Evolutionary conservation across 2,888 invertebrate genomes (phyloP).

Genomic region (Nymphalis c-album): DNA sequence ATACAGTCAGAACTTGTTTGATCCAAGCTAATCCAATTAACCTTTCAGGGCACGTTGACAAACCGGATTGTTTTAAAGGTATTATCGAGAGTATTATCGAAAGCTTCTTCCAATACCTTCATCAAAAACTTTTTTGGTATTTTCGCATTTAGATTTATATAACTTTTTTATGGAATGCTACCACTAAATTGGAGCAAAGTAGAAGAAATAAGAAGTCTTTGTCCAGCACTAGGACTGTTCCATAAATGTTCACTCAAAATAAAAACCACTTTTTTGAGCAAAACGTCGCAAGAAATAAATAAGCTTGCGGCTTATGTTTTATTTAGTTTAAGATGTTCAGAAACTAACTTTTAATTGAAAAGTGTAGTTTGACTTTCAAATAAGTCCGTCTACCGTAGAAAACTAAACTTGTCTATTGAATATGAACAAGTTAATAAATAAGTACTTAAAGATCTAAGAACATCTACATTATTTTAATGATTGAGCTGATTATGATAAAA

Average conservation of each 20-base stretch:
- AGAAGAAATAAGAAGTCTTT: too few relatives aligned
- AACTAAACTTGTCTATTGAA: background rate
- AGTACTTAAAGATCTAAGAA: background rate
- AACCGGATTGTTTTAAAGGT: constrained; percentile 1
- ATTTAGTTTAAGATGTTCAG: constrained; percentile 6
- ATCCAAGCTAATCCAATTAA: constrained; percentile 10
- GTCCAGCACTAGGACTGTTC: background rate
- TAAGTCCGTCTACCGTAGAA: background rate
- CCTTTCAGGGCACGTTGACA: constrained; percentile 6
- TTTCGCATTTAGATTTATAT: background rate
- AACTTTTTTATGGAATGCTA: too few relatives aligned
- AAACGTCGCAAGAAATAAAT: background rate
- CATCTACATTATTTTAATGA: too few relatives aligned
- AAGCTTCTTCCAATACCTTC: constrained; percentile 22
- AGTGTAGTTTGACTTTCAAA: constrained; percentile 6
- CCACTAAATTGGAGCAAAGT: too few relatives aligned
- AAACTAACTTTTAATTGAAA: constrained; percentile 16
- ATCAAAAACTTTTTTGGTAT: constrained; percentile 19
- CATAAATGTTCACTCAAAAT: background rate
- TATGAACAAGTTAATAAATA: background rate
- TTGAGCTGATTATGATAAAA: too few relatives aligned
- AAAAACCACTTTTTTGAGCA: too few relatives aligned
- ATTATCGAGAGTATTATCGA: constrained; percentile 16
- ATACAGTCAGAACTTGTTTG: background rate
- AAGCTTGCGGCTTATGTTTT: constrained; percentile 12